Percentiles rank a stretch among this genome's conserved stretches.
Conservation (phyloP, 2,113 vertebrate species). For the Monarcha castaneiventris region DNA sequence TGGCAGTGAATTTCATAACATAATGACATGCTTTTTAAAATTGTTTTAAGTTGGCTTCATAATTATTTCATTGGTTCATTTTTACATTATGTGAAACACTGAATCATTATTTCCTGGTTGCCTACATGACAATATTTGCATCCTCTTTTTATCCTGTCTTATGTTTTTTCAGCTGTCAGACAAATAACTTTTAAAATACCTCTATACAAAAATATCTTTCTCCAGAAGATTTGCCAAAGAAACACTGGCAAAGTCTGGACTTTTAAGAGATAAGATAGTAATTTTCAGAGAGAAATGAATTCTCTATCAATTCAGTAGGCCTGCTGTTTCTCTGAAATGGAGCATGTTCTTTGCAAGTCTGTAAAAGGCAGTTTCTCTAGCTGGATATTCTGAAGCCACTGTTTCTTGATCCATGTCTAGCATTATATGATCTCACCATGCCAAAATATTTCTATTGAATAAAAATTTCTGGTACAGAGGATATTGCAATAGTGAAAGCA, state of each 20-base stretch:
- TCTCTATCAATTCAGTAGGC: neutral
- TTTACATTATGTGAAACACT: neutral
- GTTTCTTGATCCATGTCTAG: neutral
- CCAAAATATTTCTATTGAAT: neutral
- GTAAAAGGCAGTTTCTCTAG: neutral
- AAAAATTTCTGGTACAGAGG: neutral
- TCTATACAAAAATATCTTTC: neutral
- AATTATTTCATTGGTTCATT: neutral
- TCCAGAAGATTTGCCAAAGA: neutral
- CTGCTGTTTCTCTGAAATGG: neutral
- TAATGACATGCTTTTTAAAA: neutral
- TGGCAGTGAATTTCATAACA: neutral
- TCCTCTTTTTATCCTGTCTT: neutral
- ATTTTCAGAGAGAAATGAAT: neutral
- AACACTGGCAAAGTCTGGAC: neutral
- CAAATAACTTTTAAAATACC: neutral
- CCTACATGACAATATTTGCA: neutral
- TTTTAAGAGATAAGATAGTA: neutral
- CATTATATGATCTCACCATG: neutral
- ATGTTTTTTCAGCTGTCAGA: neutral
- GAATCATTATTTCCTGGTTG: neutral
- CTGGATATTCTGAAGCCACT: neutral
- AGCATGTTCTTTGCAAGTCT: neutral
- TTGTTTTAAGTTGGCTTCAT: neutral
- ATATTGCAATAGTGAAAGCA: neutral